These are phyloP conservation scores for Leucophenga maculata DNA, from an alignment of 2,888 invertebrate genomes.

Conservation along the genomic window DNA sequence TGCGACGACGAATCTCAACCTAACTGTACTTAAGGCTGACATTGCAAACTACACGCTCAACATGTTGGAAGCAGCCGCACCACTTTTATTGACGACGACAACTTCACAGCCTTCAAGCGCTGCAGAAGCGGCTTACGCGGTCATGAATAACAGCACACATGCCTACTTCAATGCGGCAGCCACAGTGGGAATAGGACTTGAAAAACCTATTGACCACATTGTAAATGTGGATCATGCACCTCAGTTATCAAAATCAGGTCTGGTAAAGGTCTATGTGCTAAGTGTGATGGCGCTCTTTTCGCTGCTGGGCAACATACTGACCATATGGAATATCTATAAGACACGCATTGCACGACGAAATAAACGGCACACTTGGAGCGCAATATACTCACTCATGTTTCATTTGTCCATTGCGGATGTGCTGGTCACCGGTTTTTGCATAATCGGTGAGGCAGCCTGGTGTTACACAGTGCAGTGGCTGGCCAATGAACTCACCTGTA, in stretches of 20 bases:
- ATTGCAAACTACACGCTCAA: constrained; percentile 56
- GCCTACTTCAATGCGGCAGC: constrained; percentile 48
- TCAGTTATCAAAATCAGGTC: constrained; percentile 76
- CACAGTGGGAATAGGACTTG: constrained; percentile 43
- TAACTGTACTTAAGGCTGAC: constrained; percentile 48
- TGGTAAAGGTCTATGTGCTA: constrained; percentile 80
- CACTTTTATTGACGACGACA: neutral
- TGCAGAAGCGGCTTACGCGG: constrained; percentile 44
- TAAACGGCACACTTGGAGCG: constrained; percentile 78
- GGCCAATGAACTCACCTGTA: constrained; percentile 84
- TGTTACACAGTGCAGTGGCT: constrained; percentile 86
- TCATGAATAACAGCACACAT: constrained; percentile 46
- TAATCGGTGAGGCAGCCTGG: constrained; percentile 87
- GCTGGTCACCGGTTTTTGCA: constrained; percentile 85
- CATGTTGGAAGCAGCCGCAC: constrained; percentile 40
- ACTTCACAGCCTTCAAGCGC: constrained; percentile 19
- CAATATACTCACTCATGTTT: constrained; percentile 83
- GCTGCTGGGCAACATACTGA: constrained; percentile 82
- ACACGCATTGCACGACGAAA: constrained; percentile 76
- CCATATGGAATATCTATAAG: constrained; percentile 82
- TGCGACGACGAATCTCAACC: constrained; percentile 32
- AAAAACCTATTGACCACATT: constrained; percentile 51
- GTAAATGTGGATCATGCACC: constrained; percentile 79
- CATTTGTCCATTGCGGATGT: constrained; percentile 88
- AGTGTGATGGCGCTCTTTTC: constrained; percentile 82